Base-by-base conservation (phyloP, 2,888 invertebrate genomes). In the Sesamia inferens region DNA sequence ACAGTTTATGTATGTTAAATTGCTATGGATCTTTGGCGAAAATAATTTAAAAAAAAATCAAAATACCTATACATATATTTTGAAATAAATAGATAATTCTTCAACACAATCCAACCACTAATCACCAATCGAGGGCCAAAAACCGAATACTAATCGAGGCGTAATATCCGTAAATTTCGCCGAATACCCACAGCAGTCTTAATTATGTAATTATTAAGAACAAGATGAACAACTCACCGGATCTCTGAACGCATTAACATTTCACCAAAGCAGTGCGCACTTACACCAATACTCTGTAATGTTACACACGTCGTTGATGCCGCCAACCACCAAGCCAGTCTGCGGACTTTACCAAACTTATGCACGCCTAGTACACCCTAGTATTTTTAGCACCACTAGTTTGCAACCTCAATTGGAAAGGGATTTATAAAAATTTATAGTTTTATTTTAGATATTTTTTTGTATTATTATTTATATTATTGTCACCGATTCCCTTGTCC, bases 191-290 rank as follows among this genome's bases (percentile, higher is more conserved):
- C 76, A 85, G 70, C 76, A 78, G 67, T 77, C 84, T 83, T 86
- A 84, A 73, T 71, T 87, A 88, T 87, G 82, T 83, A 84, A 87
- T 91, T 92, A 93, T 92, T 94, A 93, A 94, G 94, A 94, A 94
- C 92, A 95, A 90, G 93, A 95, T 95, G 94, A 92, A 94, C 95
- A 81, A 96, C 96, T 96, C 96, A 96, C 96, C 96, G 92, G 93
- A 88, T 93, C 90, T 93, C 93, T 92, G 93, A 93, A 94, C 94
- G 95, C 93, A 95, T 94, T 95, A 95, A 94, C 95, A 95, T 94
- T 95, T 93, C 95, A 96, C 96, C 96, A 95, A 96, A 96, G 96
- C 96, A 95, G 96, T 96, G 96, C 95, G 92, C 92, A 95, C 94
- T 95, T 95, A 96, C 94, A 95, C 95, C 95, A 92, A 92, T 92